Evolutionary conservation across 2,113 vertebrate genomes (phyloP).

Genomic region (Anser brachyrhynchus): DNA sequence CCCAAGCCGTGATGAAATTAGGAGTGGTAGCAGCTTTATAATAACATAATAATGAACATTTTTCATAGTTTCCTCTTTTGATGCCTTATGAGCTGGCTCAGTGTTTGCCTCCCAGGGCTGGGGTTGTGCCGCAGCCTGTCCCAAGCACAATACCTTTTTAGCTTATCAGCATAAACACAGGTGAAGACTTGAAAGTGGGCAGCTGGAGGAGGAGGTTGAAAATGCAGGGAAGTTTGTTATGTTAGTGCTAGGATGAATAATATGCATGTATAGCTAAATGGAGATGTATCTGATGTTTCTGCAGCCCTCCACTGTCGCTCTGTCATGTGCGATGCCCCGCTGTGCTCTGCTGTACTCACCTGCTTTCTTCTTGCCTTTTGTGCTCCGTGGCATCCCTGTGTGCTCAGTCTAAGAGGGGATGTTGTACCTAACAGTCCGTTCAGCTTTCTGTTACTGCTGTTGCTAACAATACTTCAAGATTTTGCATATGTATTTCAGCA

Average conservation of each 20-base stretch:
- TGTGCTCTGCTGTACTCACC: neutral
- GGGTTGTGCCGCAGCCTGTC: neutral
- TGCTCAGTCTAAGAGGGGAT: neutral
- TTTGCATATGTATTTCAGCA: neutral
- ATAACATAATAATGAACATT: accelerated
- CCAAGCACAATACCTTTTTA: neutral
- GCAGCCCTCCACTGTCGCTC: neutral
- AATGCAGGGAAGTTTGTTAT: neutral
- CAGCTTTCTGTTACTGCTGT: neutral
- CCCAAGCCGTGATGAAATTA: no score
- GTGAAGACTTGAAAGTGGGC: neutral
- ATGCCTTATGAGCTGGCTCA: neutral
- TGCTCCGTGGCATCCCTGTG: neutral
- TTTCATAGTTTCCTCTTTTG: neutral
- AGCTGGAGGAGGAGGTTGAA: neutral
- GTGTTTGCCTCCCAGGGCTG: no score
- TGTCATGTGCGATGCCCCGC: neutral
- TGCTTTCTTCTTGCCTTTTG: neutral
- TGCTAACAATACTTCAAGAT: neutral
- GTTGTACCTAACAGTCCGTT: neutral
- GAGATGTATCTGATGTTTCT: neutral
- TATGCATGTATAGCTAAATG: neutral
- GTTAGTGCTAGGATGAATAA: neutral
- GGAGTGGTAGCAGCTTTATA: neutral
- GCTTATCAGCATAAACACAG: neutral